Evolutionary conservation across 2,113 vertebrate genomes (phyloP).

Genomic region (Chaetodon auriga): DNA sequence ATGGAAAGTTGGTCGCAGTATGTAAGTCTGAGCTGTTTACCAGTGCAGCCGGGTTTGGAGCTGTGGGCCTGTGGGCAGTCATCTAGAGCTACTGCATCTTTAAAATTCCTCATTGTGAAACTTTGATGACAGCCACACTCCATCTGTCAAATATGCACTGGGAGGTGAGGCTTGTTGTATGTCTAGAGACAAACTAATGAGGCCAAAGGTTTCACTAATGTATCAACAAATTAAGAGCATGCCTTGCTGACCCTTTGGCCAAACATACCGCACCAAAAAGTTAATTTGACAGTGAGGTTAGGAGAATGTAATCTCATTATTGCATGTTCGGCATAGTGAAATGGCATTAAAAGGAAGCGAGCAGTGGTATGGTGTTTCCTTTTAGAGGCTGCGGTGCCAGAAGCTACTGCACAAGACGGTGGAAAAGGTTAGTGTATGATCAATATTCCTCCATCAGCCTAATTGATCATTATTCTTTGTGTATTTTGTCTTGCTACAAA

Average conservation of each 20-base stretch:
- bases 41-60: slow-evolving; percentile 4
- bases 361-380: slow-evolving; percentile 16
- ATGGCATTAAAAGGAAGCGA: slow-evolving; percentile 1
- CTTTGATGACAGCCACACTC: slow-evolving; percentile 49
- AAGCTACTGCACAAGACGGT: slow-evolving; percentile 12
- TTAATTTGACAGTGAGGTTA: slow-evolving; percentile 21
- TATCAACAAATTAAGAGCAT: slow-evolving; percentile 24
- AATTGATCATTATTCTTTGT: slow-evolving; percentile 58
- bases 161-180: slow-evolving; percentile 29
- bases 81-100: slow-evolving; percentile 41
- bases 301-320: slow-evolving; percentile 10
- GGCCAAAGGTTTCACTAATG: slow-evolving; percentile 40
- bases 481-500: slow-evolving; percentile 55
- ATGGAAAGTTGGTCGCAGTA: slow-evolving; percentile 23
- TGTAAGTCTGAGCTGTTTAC: slow-evolving; percentile 31
- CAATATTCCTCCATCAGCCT: slow-evolving; percentile 67
- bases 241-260: slow-evolving; percentile 13
- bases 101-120: slow-evolving; percentile 53
- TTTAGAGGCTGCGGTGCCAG: slow-evolving; percentile 27
- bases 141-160: slow-evolving; percentile 44
- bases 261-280: slow-evolving; percentile 11
- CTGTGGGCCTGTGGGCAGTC: slow-evolving; percentile 13
- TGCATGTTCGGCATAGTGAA: not conserved
- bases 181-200: slow-evolving; percentile 35
- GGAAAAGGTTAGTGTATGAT: slow-evolving; percentile 50